Base-by-base conservation (phyloP, 1,140 invertebrate genomes). In the Cardiocondyla obscurior region DNA sequence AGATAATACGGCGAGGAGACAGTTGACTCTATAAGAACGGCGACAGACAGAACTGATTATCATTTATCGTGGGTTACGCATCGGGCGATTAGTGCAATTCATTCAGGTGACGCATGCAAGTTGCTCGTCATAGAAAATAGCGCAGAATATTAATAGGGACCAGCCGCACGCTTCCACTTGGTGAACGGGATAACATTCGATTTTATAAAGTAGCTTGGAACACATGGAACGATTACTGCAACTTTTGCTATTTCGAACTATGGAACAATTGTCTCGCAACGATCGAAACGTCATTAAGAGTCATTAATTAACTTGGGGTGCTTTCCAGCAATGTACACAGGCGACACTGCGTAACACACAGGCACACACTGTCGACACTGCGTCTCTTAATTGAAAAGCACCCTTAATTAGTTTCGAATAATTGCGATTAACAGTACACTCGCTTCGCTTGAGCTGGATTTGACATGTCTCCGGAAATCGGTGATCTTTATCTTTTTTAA, bases 91-190 rank as follows among this genome's bases (percentile, higher is more conserved):
- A 69, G 10, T 77, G 74, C 33, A 30, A 64, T 76, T 12, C 28
- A 64, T 36, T n/a, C 46, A 49, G n/a, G 42, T 62, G 39, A 14
- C 57, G 55, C 33, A 72, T 36, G 19, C 51, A 76, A 12, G 57
- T 76, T 36, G 58, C 81, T 76, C 42, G 33, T 79, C 60, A 84
- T 85, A 88, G 70, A 87, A 89, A 85, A 84, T 87, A 88, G 82
- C 25, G 53, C 83, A 88, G 76, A 91, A 87, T 90, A 90, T 81
- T 89, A 89, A 89, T 76, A 70, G 91, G 88, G 86, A 92, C 87
- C 90, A 91, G 88, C 88, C 62, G 82, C 85, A 76, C 46, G 64
- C 42, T 74, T 39, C 77, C n/a, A 30, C 46, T 67, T 33, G 30
- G 81, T 84, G 39, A 25, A 60, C 70, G 7, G 5, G 16, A 44